phyloP scores from a whole-genome alignment of 1,140 invertebrate genomes.

The Rhagoletis pomonella region DNA sequence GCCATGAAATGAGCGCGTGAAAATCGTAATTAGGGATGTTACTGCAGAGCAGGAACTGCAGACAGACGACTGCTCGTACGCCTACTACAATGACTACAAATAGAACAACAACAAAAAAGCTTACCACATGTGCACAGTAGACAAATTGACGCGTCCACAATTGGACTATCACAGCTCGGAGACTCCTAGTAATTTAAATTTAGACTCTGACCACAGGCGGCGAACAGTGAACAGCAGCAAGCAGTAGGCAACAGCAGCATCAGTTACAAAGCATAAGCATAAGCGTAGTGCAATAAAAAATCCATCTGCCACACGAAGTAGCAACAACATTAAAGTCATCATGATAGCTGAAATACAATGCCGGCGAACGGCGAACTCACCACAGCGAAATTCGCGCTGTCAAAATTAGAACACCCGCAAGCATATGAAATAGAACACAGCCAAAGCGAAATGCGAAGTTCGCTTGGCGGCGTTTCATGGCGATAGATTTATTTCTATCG shows the following conservation, averaged over 20 bases:
- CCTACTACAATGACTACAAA: background rate
- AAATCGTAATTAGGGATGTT: background rate
- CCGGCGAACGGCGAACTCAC: no score
- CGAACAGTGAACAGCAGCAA: background rate
- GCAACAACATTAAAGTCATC: conserved; percentile 3
- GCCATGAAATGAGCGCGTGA: background rate
- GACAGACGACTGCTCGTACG: background rate
- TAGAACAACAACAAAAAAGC: background rate
- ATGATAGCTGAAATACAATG: no score
- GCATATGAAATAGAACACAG: no score
- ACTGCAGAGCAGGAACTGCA: background rate
- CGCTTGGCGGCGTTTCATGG: no score
- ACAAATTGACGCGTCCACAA: conserved; percentile 40
- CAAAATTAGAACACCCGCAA: conserved; percentile 21
- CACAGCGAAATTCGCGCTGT: conserved; percentile 20
- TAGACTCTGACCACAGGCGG: conserved; percentile 41
- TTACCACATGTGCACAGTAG: background rate
- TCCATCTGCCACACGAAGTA: background rate
- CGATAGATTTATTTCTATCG: no score
- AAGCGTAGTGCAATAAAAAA: background rate
- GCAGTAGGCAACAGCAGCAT: background rate
- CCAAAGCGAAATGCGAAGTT: no score
- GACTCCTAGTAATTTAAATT: conserved; percentile 40
- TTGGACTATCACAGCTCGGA: background rate
- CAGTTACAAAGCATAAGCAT: background rate